Conservation (phyloP, 1,140 invertebrate genomes). For the Diploscapter pachys region DNA sequence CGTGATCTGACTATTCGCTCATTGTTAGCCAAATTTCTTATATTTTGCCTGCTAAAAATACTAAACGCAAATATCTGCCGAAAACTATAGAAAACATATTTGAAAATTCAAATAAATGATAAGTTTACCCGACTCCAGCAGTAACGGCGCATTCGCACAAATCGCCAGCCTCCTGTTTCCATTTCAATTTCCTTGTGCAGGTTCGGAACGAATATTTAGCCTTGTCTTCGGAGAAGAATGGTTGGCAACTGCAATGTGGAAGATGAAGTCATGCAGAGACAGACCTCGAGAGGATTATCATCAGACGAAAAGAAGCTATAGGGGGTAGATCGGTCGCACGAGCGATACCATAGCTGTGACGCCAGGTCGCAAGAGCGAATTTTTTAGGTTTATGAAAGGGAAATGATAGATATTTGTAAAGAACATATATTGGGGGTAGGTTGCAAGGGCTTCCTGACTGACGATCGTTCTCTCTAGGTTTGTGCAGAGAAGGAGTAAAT, state of each 20-base stretch:
- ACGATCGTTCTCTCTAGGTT: background rate
- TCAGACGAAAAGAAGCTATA: constrained; percentile 3
- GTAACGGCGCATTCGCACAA: constrained; percentile 39
- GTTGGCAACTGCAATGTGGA: constrained; percentile 35
- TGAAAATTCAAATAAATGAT: constrained; percentile 14
- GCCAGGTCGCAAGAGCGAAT: constrained; percentile 4
- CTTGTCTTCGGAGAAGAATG: constrained; percentile 33
- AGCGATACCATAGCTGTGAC: background rate
- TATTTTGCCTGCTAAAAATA: constrained; percentile 13
- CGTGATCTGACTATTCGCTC: background rate
- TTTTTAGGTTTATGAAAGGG: constrained; percentile 1
- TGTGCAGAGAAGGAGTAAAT: background rate
- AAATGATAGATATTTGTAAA: background rate
- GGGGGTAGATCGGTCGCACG: background rate
- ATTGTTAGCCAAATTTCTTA: background rate
- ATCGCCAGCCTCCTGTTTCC: constrained; percentile 41
- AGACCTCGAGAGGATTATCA: background rate
- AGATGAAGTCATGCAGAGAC: background rate
- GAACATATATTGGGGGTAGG: background rate
- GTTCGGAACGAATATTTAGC: constrained; percentile 36
- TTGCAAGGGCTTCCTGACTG: too few relatives aligned
- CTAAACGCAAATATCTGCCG: background rate
- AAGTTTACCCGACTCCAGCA: constrained; percentile 36
- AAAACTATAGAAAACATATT: background rate
- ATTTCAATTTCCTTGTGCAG: constrained; percentile 36